Percentiles rank a stretch among this genome's conserved stretches.
phyloP scores from a whole-genome alignment of 2,888 invertebrate genomes.

The Chrysolina americana region DNA sequence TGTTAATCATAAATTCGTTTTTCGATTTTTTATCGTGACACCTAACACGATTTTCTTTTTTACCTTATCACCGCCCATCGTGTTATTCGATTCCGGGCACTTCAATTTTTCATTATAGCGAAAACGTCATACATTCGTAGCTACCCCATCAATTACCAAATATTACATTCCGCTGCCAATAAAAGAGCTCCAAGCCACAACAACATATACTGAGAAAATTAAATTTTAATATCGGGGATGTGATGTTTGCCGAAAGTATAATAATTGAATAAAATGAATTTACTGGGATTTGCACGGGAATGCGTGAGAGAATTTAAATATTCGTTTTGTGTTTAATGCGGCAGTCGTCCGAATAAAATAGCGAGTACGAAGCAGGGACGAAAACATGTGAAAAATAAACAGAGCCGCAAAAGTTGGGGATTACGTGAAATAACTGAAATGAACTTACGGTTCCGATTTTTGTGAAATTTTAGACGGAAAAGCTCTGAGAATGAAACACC shows the following conservation, averaged over 20 bases:
- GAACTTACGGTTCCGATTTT: slow-evolving; percentile 12
- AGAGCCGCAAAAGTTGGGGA: slow-evolving; percentile 8
- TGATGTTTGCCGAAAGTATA: slow-evolving; percentile 42
- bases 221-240: slow-evolving; percentile 55
- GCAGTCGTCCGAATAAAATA: slow-evolving; percentile 46
- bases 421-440: slow-evolving; percentile 13
- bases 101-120: slow-evolving; percentile 22
- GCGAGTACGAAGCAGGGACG: slow-evolving; percentile 4
- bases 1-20: background rate
- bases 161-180: slow-evolving; percentile 44
- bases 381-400: slow-evolving; percentile 12
- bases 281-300: slow-evolving; percentile 60
- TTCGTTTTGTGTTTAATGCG: slow-evolving; percentile 37
- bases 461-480: background rate
- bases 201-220: slow-evolving; percentile 48
- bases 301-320: slow-evolving; percentile 60
- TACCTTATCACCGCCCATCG: background rate
- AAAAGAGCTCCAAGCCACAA: slow-evolving; percentile 43
- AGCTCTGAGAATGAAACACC: background rate
- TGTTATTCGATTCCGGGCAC: slow-evolving; percentile 17
- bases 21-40: background rate
- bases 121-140: slow-evolving; percentile 12
- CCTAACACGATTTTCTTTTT: slow-evolving; percentile 2
- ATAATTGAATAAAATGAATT: slow-evolving; percentile 62
- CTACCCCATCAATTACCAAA: slow-evolving; percentile 31